These are phyloP conservation scores for Cuculus canorus DNA, from an alignment of 2,797 vertebrate genomes.

Conservation along the genomic window DNA sequence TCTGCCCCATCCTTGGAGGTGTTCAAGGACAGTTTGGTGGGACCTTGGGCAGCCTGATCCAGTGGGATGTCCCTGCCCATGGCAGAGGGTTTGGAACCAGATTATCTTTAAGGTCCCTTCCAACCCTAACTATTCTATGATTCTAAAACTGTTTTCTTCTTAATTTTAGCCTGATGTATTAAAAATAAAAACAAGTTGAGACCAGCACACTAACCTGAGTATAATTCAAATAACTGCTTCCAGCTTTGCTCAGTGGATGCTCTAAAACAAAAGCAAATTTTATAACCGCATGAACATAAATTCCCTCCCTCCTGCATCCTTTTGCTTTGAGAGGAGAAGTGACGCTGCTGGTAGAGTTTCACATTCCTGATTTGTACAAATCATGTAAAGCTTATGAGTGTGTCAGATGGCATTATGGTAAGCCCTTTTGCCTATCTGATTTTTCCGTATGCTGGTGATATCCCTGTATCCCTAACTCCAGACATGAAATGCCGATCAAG, in stretches of 20 bases:
- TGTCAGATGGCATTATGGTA: not conserved
- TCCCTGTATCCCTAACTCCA: not conserved
- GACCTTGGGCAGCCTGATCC: too few species aligned
- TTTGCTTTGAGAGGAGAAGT: rapidly evolving
- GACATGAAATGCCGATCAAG: rapidly evolving
- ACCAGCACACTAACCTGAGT: not conserved
- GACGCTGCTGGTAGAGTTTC: not conserved
- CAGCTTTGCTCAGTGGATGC: not conserved
- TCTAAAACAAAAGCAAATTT: not conserved
- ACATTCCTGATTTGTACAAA: constrained; percentile 24
- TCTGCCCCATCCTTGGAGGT: too few species aligned
- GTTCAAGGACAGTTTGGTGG: too few species aligned
- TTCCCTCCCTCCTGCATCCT: not conserved
- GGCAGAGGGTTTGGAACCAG: too few species aligned
- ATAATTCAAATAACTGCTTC: not conserved
- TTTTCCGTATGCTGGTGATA: not conserved
- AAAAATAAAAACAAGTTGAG: not conserved
- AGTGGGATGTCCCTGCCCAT: too few species aligned
- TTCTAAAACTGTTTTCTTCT: not conserved
- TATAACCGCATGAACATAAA: rapidly evolving
- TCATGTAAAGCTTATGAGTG: not conserved
- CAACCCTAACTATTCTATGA: too few species aligned
- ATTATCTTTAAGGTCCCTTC: too few species aligned
- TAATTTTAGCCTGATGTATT: not conserved
- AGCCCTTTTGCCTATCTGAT: not conserved